Evolutionary conservation across 2,888 invertebrate species (phyloP).

Genomic region (Lepidocyrtoides sp.): DNA sequence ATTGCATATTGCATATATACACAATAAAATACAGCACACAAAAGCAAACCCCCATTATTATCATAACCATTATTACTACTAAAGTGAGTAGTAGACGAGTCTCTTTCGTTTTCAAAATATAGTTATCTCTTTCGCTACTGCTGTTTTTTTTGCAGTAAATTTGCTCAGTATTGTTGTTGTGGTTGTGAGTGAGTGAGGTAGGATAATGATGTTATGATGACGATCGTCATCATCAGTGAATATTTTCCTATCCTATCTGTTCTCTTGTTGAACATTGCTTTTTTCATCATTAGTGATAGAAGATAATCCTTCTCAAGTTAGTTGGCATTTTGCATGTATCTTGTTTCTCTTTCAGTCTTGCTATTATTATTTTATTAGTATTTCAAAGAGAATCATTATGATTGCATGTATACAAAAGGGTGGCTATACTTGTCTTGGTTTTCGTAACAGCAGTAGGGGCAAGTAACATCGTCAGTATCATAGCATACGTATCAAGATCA

Average conservation of each 20-base stretch:
- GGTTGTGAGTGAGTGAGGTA: background rate
- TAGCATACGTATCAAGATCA: slow-evolving; percentile 18
- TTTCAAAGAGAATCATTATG: slow-evolving; percentile 22
- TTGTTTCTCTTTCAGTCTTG: slow-evolving; percentile 43
- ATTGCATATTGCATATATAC: background rate
- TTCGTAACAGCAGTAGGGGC: background rate
- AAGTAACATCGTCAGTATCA: background rate
- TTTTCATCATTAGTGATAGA: background rate
- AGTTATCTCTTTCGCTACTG: slow-evolving; percentile 3
- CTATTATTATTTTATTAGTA: too few species aligned
- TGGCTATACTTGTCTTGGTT: background rate
- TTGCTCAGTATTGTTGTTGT: background rate
- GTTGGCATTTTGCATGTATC: too few species aligned
- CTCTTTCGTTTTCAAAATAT: slow-evolving; percentile 28
- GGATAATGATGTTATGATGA: too few species aligned
- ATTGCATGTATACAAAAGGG: background rate
- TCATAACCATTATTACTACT: background rate
- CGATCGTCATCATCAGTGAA: background rate
- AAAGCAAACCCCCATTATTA: too few species aligned
- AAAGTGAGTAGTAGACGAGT: background rate
- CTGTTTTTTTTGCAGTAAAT: background rate
- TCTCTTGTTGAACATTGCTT: background rate
- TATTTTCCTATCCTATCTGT: background rate
- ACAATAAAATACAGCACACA: too few species aligned
- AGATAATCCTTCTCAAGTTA: background rate